phyloP scores from a whole-genome alignment of 2,797 vertebrate genomes.

The Platyrinchus mystaceus region DNA sequence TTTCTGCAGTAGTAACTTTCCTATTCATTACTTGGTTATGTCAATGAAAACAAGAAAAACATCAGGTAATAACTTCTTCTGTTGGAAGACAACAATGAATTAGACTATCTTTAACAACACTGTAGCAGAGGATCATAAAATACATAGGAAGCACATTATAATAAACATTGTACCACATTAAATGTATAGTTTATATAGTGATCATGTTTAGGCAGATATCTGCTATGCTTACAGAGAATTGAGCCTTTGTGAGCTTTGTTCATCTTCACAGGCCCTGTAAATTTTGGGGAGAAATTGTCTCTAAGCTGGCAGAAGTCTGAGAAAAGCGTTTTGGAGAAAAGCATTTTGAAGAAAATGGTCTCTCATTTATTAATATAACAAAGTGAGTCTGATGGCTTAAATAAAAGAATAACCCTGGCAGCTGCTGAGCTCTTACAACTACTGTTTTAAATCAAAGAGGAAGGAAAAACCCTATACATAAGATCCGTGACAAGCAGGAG shows the following conservation, averaged over 20 bases:
- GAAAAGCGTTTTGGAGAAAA: slow-evolving; percentile 1
- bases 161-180: neutral
- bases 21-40: neutral
- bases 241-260: neutral
- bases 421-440: neutral
- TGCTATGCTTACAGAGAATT: neutral
- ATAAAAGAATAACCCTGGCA: neutral
- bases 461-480: neutral
- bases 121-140: neutral
- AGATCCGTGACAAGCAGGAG: neutral
- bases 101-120: neutral
- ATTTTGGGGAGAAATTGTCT: neutral
- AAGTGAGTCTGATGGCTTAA: neutral
- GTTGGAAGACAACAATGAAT: neutral
- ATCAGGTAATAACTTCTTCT: neutral
- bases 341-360: neutral
- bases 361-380: slow-evolving; percentile 41
- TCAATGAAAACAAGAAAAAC: neutral
- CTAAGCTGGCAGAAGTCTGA: neutral
- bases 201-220: neutral
- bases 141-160: neutral
- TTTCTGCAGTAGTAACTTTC: neutral
- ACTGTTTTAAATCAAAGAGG: slow-evolving; percentile 18
- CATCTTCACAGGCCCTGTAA: neutral
- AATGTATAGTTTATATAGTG: neutral